Evolutionary conservation across 2,888 invertebrate genomes (phyloP).

Genomic region (Tenodera sinensis): DNA sequence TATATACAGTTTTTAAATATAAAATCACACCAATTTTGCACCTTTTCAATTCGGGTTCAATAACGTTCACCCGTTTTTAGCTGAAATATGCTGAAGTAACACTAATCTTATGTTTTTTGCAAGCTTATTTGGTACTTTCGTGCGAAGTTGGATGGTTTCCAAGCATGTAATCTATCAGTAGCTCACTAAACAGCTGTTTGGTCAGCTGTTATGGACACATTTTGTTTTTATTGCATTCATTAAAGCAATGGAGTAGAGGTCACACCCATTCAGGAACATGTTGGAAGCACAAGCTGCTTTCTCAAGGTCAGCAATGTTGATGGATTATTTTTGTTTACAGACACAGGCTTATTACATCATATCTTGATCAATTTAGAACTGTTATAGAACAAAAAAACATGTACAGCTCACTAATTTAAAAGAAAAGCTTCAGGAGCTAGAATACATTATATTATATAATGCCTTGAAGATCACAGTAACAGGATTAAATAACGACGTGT

Average conservation of each 20-base stretch:
- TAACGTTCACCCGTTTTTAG: too few relatives aligned
- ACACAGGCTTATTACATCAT: background rate
- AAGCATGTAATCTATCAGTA: background rate
- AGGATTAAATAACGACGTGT: too few relatives aligned
- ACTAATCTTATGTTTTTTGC: too few relatives aligned
- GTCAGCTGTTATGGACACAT: background rate
- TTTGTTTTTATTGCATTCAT: background rate
- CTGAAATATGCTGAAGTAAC: too few relatives aligned
- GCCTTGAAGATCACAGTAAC: too few relatives aligned
- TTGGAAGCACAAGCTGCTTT: too few relatives aligned
- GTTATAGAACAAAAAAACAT: background rate
- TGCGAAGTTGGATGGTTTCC: background rate
- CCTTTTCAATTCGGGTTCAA: too few relatives aligned
- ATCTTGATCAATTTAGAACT: background rate
- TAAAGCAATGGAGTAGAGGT: background rate
- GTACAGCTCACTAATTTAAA: too few relatives aligned
- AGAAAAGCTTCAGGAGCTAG: too few relatives aligned
- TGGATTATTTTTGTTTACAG: background rate
- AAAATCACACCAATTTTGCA: too few relatives aligned
- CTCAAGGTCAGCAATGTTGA: background rate
- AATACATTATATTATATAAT: too few relatives aligned
- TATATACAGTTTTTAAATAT: too few relatives aligned
- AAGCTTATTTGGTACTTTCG: background rate
- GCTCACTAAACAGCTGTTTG: background rate
- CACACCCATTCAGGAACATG: background rate